A percentile compares a stretch with the other conserved stretches of the same genome.
phyloP scores from a whole-genome alignment of 2,797 vertebrate genomes.

The Tadarida brasiliensis region DNA sequence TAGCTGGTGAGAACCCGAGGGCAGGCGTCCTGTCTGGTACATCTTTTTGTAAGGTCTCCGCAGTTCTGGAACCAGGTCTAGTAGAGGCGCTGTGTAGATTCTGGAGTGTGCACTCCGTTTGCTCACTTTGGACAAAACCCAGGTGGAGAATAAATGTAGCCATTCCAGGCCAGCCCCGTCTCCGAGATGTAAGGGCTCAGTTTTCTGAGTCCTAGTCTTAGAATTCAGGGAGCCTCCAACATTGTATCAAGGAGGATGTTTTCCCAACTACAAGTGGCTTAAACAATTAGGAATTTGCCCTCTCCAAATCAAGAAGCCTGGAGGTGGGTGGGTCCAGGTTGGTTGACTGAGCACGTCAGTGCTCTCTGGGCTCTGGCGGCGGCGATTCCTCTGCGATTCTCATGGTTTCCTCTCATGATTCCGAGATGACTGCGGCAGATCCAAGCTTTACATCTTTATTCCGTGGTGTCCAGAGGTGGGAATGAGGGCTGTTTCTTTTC shows the following conservation, averaged over 20 bases:
- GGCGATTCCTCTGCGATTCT: neutral
- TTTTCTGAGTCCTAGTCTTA: constrained; percentile 2
- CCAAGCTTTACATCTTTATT: neutral
- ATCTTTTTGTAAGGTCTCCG: neutral
- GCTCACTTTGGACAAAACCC: neutral
- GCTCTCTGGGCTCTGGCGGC: neutral
- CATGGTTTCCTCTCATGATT: neutral
- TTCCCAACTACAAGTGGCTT: neutral
- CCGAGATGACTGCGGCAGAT: neutral
- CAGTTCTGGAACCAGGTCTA: neutral
- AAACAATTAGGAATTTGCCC: neutral
- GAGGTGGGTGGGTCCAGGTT: neutral
- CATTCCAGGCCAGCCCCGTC: neutral
- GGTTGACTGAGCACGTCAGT: neutral
- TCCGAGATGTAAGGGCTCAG: neutral
- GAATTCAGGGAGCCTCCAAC: neutral
- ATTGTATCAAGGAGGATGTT: neutral
- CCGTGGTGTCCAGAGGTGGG: neutral
- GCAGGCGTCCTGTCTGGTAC: neutral
- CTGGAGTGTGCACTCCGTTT: neutral
- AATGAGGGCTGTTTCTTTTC: neutral
- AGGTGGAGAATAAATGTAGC: neutral
- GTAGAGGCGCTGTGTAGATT: neutral
- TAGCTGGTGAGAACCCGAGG: neutral
- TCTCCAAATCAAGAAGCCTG: neutral